Conservation (phyloP, 2,113 vertebrate genomes). For the Ranitomeya variabilis region DNA sequence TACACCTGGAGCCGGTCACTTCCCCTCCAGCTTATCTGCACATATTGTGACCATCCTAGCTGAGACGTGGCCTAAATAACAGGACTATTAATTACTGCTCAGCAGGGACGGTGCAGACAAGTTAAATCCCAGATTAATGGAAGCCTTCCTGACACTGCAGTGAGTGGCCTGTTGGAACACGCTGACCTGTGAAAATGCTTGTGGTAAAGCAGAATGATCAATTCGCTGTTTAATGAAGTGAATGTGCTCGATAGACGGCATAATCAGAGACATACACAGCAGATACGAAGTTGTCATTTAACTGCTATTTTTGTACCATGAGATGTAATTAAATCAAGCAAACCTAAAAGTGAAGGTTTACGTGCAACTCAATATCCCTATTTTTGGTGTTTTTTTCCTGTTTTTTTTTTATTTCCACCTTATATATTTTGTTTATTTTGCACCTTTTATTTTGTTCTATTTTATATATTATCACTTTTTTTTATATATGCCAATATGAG, state of each 20-base stretch:
- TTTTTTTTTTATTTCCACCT: no score
- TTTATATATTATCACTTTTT: no score
- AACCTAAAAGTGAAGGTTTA: no score
- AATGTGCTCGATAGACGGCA: neutral
- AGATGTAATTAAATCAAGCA: no score
- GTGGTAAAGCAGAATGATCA: neutral
- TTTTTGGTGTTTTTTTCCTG: no score
- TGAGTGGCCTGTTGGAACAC: neutral
- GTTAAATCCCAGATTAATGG: neutral
- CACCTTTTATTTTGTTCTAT: no score
- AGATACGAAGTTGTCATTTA: no score
- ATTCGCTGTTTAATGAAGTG: neutral
- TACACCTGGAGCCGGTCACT: neutral
- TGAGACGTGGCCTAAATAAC: neutral
- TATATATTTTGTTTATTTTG: no score
- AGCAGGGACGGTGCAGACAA: neutral
- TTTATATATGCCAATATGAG: no score
- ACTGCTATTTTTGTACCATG: no score
- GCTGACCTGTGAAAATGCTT: neutral
- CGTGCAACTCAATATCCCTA: no score
- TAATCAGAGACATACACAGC: no score
- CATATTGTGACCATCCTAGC: neutral
- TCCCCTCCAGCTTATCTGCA: neutral
- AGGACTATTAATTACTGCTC: neutral
- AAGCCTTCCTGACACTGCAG: neutral